Evolutionary conservation across 2,888 invertebrate species (phyloP).

Genomic region (Meliscaeva auricollis): DNA sequence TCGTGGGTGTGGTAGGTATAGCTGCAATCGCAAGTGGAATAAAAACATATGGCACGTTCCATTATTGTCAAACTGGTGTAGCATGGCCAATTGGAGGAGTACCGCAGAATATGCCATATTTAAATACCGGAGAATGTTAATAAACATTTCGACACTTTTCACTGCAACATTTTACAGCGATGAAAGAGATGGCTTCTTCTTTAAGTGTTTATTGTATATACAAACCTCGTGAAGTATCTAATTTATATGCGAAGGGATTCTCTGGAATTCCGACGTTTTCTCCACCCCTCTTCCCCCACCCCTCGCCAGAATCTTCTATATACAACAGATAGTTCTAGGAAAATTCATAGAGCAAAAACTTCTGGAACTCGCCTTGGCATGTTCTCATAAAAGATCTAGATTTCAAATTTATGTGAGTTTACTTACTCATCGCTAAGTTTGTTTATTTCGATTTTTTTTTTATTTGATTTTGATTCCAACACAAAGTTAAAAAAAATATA

Average conservation of each 20-base stretch:
- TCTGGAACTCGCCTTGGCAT: slow-evolving; percentile 15
- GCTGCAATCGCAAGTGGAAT: slow-evolving; percentile 15
- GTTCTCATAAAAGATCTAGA: slow-evolving; percentile 16
- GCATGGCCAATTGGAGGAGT: slow-evolving; percentile 39
- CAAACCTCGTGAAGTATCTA: slow-evolving; percentile 37
- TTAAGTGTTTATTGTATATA: slow-evolving; percentile 33
- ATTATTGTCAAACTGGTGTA: slow-evolving; percentile 27
- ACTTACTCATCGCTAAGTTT: slow-evolving; percentile 51
- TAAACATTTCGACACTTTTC: slow-evolving; percentile 52
- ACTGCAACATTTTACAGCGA: not conserved
- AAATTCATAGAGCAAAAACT: slow-evolving; percentile 35
- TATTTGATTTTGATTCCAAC: slow-evolving; percentile 38
- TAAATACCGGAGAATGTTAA: slow-evolving; percentile 46
- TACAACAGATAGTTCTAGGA: slow-evolving; percentile 48
- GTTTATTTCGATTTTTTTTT: slow-evolving; percentile 34
- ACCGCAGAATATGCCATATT: slow-evolving; percentile 36
- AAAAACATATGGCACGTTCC: slow-evolving; percentile 60
- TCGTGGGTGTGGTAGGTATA: slow-evolving; percentile 46
- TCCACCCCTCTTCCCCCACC: not conserved
- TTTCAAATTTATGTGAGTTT: slow-evolving; percentile 3
- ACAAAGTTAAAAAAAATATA: slow-evolving; percentile 16
- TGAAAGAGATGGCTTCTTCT: slow-evolving; percentile 10
- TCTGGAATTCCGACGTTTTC: slow-evolving; percentile 7
- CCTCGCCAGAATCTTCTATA: too few species aligned
- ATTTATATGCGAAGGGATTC: slow-evolving; percentile 61